A percentile compares a stretch with the other conserved stretches of the same genome.
Conservation (phyloP, 2,888 invertebrate species). For the Spisula subtruncata region DNA sequence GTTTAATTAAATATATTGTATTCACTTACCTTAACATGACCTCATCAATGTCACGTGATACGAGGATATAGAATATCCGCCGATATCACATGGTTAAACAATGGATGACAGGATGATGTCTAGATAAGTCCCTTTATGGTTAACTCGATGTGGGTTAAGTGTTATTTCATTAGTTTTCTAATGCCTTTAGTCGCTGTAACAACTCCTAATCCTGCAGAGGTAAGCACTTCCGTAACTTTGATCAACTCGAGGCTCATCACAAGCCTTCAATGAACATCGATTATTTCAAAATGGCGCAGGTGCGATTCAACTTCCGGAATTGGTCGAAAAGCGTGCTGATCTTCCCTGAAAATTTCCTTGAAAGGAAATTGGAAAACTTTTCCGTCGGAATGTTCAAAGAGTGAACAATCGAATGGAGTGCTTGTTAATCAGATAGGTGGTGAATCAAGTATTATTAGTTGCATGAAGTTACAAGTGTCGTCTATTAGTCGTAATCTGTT, state of each 20-base stretch:
- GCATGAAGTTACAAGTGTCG: conserved; percentile 69
- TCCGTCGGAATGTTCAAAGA: conserved; percentile 67
- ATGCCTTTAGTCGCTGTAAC: conserved; percentile 51
- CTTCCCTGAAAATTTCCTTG: conserved; percentile 62
- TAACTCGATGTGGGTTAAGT: conserved; percentile 12
- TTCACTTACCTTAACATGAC: neutral
- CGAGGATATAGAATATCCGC: neutral
- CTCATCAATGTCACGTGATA: neutral
- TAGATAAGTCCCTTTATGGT: conserved; percentile 4
- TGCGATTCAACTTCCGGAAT: conserved; percentile 69
- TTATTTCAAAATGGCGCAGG: conserved; percentile 71
- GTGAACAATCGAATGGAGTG: conserved; percentile 60
- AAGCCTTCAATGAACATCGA: conserved; percentile 71
- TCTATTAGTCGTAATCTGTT: conserved; percentile 59
- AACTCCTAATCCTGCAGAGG: conserved; percentile 68
- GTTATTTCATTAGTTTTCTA: conserved; percentile 48
- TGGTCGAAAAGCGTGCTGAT: conserved; percentile 61
- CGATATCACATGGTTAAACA: neutral
- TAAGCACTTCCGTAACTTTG: conserved; percentile 75
- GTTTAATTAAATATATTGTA: neutral
- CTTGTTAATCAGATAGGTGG: conserved; percentile 61
- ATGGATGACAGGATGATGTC: conserved; percentile 3
- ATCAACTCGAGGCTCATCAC: conserved; percentile 62
- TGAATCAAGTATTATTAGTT: conserved; percentile 71
- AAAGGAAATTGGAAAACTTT: conserved; percentile 73